Percentiles rank a stretch among this genome's conserved stretches.
These are phyloP conservation scores for Nemurella pictetii DNA, from an alignment of 2,888 invertebrate species.

Conservation along the genomic window DNA sequence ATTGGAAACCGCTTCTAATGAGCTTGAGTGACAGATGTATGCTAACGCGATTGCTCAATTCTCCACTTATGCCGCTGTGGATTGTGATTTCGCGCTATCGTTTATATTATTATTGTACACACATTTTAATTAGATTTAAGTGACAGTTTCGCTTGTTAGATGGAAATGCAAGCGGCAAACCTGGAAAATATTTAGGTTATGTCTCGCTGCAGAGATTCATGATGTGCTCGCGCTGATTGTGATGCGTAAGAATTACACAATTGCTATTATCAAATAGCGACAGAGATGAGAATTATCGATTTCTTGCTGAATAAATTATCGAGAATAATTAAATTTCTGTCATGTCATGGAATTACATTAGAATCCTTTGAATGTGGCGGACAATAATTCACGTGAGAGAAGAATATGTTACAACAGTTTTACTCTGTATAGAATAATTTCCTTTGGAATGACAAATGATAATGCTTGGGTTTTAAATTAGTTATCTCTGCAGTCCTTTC, in stretches of 20 bases:
- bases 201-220: neutral
- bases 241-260: neutral
- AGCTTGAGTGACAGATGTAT: constrained; percentile 12
- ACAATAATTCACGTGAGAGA: neutral
- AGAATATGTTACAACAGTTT: neutral
- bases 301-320: neutral
- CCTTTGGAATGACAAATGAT: neutral
- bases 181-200: constrained; percentile 9
- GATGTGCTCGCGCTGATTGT: neutral
- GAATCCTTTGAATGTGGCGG: neutral
- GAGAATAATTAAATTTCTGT: neutral
- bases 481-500: too few relatives aligned
- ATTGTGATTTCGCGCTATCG: neutral
- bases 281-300: neutral
- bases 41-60: neutral
- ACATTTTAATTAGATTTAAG: constrained; percentile 1
- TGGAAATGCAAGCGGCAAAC: neutral
- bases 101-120: constrained; percentile 6
- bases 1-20: neutral
- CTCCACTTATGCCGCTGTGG: neutral
- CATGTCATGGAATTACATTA: neutral
- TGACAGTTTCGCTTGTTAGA: neutral
- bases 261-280: neutral
- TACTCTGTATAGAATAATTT: neutral
- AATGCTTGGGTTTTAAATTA: neutral